Conservation (phyloP, 2,888 invertebrate genomes). For the Megamerina dolium region DNA sequence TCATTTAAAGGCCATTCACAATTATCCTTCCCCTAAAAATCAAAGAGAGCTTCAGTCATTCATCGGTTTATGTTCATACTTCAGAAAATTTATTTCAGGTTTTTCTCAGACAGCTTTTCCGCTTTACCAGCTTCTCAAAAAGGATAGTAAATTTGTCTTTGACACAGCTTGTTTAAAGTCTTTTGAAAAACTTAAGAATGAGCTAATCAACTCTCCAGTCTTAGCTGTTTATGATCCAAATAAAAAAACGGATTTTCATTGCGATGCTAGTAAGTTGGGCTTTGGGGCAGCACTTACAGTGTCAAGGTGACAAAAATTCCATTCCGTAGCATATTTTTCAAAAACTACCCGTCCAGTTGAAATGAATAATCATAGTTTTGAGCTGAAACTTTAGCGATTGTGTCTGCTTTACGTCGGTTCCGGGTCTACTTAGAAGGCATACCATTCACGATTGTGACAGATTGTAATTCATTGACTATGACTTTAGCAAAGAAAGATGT, state of each 20-base stretch:
- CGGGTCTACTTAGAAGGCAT: constrained; percentile 10
- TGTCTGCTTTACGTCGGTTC: constrained; percentile 27
- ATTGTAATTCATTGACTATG: constrained; percentile 24
- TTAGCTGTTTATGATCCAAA: constrained; percentile 31
- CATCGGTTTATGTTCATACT: constrained; percentile 16
- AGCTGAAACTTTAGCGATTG: constrained; percentile 30
- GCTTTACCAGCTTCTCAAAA: constrained; percentile 6
- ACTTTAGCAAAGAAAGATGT: constrained; percentile 6
- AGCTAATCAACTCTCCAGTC: constrained; percentile 20
- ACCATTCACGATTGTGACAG: constrained; percentile 29
- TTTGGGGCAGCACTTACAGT: constrained; percentile 32
- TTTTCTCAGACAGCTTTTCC: constrained; percentile 16
- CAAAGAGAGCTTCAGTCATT: constrained; percentile 16
- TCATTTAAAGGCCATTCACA: no score
- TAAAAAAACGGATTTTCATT: constrained; percentile 30
- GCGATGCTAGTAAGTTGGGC: constrained; percentile 31
- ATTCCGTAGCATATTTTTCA: constrained; percentile 35
- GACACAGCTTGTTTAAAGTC: constrained; percentile 10
- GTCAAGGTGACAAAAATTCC: constrained; percentile 23
- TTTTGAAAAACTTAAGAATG: constrained; percentile 11
- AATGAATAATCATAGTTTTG: constrained; percentile 29
- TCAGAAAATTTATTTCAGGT: constrained; percentile 11
- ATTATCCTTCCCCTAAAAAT: no score
- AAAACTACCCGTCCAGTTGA: constrained; percentile 24
- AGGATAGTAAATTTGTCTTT: constrained; percentile 12